Base-by-base conservation (phyloP, 2,888 invertebrate genomes). In the Brachyopa scutellaris region DNA sequence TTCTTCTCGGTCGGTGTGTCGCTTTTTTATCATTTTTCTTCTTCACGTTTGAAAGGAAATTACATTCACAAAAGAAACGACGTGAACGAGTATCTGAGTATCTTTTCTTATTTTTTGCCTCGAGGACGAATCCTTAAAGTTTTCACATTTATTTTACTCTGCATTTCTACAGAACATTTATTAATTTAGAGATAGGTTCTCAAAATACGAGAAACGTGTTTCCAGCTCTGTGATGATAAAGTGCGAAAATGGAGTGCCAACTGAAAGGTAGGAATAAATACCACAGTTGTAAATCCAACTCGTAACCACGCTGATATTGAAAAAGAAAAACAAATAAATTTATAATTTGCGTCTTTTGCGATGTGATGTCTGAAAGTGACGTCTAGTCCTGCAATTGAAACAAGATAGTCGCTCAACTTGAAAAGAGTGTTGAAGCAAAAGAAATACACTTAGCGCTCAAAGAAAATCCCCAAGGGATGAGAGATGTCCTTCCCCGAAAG, bases 111-210 rank as follows among this genome's bases (percentile, higher is more conserved):
- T 47, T 49, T 33, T 13, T 13, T 64, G 57, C 51, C 80, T 55
- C 23, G 11, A 38, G 64, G 64, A 77, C 15, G 66, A 38, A 57
- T 74, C 57, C 74, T 51, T 66, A 72, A 72, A 82, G 70, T 77
- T 82, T 82, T 61, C 59, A 66, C 82, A 82, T 77, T 77, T 72
- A 82, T 77, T 77, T 72, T 82, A 82, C 66, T 82, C 69, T 51
- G 45, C 77, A 53, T 77, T 62, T 77, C 64, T 55, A 33, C 59
- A 13, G 40, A 77, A 49, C 47, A 82, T 55, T 61, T 77, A 77
- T 82, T 76, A 80, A 77, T 77, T 77, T 66, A 73, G 77, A 72
- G 38, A 59, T 59, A 49, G 51, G 66, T 57, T 66, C 21, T 40
- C 57, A 17, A 26, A 72, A 42, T 53, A 36, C 1, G 21, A 29